Evolutionary conservation across 2,113 vertebrate species (phyloP), one percentile per base, ranked within the genome.

Genomic region (Gambusia holbrooki): DNA sequence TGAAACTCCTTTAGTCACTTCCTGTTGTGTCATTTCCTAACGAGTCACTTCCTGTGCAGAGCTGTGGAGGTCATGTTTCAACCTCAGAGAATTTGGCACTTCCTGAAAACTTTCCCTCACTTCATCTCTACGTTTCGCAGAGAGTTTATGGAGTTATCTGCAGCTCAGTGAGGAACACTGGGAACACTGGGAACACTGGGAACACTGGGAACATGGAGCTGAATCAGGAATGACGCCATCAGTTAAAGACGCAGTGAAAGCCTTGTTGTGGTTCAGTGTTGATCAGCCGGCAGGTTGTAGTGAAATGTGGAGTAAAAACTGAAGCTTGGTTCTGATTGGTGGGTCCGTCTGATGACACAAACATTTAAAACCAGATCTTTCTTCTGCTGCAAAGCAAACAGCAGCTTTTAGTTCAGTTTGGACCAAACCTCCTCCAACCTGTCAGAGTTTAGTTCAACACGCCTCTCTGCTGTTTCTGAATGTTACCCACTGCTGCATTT

Each of bases 11-110:
- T 48, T 9, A 7, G 65, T 48, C 40, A 30, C 48, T 76, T 80
- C 74, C 78, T 77, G 8, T 32, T 63, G 5, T 65, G 33, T 70
- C 25, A 71, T 51, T 71, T 82, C 84, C 80, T 86, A 42, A 25
- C 37, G 63, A 19, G 32, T 58, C 51, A 58, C 51, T 58, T 58
- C 51, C 51, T 54, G 51, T 54, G 51, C 22, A 25, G 51, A 54
- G 19, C 51, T 54, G 1, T 19, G 22, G 48, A 14, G 22, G 6
- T 54, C 48, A 22, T 22, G 32, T 64, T 64, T 64, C 62, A n/a
- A 65, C 64, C 29, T 66, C 63, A 66, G 63, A 58, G 45, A 30
- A 58, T 14, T 17, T 74, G 11, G 12, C 22, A 61, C 45, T 64
- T 73, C 40, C 40, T 15, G 22, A 8, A 35, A 25, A 13, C 37